Evolutionary conservation across 2,113 vertebrate species (phyloP).

Genomic region (Crotalus tigris): DNA sequence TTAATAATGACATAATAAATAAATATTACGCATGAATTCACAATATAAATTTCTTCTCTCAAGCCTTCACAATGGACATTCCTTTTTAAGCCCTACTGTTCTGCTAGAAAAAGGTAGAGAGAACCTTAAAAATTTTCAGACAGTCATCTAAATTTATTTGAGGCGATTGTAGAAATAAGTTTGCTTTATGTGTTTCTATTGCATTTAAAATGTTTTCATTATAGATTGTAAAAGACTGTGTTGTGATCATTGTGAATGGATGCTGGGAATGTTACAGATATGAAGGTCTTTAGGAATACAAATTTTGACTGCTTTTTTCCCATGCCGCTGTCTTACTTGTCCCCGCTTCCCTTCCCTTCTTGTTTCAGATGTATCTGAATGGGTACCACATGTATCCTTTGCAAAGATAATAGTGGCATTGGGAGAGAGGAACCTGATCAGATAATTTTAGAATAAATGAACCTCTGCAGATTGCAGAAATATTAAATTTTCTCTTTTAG

Average conservation of each 20-base stretch:
- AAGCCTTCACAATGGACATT: not conserved
- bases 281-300: not conserved
- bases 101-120: not conserved
- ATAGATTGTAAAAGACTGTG: not conserved
- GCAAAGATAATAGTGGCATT: not conserved
- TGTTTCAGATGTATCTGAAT: not conserved
- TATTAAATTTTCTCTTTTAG: not conserved
- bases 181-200: not conserved
- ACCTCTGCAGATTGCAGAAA: not conserved
- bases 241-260: not conserved
- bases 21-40: constrained; percentile 32
- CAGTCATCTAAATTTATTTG: not conserved
- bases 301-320: not conserved
- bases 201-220: not conserved
- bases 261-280: not conserved
- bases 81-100: not conserved
- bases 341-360: not conserved
- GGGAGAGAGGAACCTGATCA: not conserved
- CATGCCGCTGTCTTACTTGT: not conserved
- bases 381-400: not conserved
- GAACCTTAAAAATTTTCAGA: not conserved
- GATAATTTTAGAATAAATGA: not conserved
- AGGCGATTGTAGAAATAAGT: not conserved
- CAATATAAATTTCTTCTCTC: not conserved
- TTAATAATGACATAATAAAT: constrained; percentile 32